Evolutionary conservation across 2,888 invertebrate genomes (phyloP), one percentile per base, ranked within the genome.

Genomic region (Tethea ocularis): DNA sequence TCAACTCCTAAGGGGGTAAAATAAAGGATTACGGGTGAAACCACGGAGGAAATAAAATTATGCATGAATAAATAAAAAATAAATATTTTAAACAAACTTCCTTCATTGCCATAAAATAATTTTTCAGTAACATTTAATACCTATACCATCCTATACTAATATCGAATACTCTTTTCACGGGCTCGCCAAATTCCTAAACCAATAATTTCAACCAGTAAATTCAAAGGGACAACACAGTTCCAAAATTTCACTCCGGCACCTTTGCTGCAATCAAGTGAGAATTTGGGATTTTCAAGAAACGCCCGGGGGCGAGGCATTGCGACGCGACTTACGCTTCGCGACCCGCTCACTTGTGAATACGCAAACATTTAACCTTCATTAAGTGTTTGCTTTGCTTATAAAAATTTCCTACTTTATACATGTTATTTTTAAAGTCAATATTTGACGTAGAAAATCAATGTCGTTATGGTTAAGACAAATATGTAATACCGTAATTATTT

Each of bases 341-440:
- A 57, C 61, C 68, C 84, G 71, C 69, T 78, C 78, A 74, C 56
- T 83, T 83, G 87, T 83, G 83, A 89, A 83, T 74, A 75, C 65
- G 82, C 88, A 91, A 92, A 91, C 87, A 87, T 84, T 86, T 81
- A 72, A 74, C 77, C 75, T 80, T 91, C 91, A 90, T 91, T 90
- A 91, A 82, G 72, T 91, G 84, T 92, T 91, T 92, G 83, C 87
- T 69, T 69, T 81, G 80, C 83, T 83, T 73, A 85, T 87, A 86
- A 87, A 88, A 87, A 83, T 84, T 80, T 84, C 67, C 74, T 71
- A 67, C 62, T 73, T 66, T 69, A 67, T 64, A 70, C 71, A 69
- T 72, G 72, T 69, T 71, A 74, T 74, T 76, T 71, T 68, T 46
- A 46, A 46, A 20, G 33, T 17, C 17, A 20, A 46, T 46, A 20